Percentiles rank a stretch among this genome's conserved stretches.
These are phyloP conservation scores for Hypercompe scribonia DNA, from an alignment of 2,888 invertebrate species.

Conservation along the genomic window DNA sequence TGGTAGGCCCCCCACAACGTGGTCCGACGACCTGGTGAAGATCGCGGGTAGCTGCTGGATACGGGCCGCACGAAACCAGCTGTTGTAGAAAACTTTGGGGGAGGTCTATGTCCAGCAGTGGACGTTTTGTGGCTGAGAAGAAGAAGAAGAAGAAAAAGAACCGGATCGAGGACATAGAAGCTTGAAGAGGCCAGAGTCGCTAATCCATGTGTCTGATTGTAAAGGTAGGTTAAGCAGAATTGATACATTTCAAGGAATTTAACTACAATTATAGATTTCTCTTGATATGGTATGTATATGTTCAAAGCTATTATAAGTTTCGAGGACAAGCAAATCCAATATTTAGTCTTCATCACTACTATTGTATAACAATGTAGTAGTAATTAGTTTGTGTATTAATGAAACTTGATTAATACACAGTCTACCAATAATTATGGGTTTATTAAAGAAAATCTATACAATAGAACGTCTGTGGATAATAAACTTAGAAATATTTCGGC, in stretches of 20 bases:
- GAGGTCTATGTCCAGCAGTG: too few species aligned
- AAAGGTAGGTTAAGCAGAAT: neutral
- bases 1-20: too few species aligned
- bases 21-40: too few species aligned
- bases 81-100: too few species aligned
- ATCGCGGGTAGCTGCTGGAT: too few species aligned
- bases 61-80: too few species aligned
- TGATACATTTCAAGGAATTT: neutral
- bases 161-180: neutral
- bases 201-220: neutral
- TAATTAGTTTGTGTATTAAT: too few species aligned
- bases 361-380: neutral
- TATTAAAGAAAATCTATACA: neutral
- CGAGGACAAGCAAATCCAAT: neutral
- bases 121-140: too few species aligned
- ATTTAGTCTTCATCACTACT: neutral
- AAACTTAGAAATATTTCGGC: conserved; percentile 26
- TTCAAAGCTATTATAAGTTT: neutral
- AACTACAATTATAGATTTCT: neutral
- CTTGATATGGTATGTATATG: neutral
- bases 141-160: too few species aligned
- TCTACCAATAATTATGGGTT: neutral
- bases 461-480: conserved; percentile 19
- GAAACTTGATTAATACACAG: neutral
- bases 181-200: neutral